Evolutionary conservation across 2,888 invertebrate species (phyloP).

Genomic region (Acanthoscelides obtectus): DNA sequence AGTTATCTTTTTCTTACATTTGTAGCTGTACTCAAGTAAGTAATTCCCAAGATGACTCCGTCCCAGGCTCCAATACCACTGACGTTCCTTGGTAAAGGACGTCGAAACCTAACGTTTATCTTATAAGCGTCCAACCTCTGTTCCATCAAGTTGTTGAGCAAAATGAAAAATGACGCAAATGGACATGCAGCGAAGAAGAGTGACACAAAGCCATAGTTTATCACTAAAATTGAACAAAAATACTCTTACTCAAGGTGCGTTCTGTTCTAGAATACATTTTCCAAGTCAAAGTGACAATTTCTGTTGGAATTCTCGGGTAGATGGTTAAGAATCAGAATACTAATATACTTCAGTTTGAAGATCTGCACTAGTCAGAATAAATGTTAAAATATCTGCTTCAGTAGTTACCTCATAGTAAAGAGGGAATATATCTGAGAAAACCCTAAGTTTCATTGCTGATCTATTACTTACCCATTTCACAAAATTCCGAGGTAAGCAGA

Average conservation of each 20-base stretch:
- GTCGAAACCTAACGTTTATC: slow-evolving; percentile 26
- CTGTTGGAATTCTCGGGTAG: too few species aligned
- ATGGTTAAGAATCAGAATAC: too few species aligned
- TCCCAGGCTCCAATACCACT: slow-evolving; percentile 35
- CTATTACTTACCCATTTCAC: slow-evolving; percentile 37
- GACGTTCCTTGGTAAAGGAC: slow-evolving; percentile 30
- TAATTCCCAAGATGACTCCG: slow-evolving; percentile 31
- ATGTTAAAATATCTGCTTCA: too few species aligned
- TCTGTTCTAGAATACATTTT: too few species aligned
- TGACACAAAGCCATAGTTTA: slow-evolving; percentile 62
- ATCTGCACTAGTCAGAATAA: too few species aligned
- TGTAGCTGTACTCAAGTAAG: slow-evolving; percentile 31
- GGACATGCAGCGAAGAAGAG: slow-evolving; percentile 63
- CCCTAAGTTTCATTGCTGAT: too few species aligned
- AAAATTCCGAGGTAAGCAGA: slow-evolving; percentile 34
- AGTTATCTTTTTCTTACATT: slow-evolving; percentile 29
- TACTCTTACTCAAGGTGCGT: too few species aligned
- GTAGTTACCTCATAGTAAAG: too few species aligned
- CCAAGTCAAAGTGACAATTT: too few species aligned
- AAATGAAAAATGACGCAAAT: slow-evolving; percentile 59
- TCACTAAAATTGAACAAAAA: slow-evolving; percentile 37
- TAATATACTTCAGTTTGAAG: too few species aligned
- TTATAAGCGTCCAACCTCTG: slow-evolving; percentile 42
- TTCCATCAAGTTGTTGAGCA: slow-evolving; percentile 60
- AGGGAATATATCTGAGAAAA: too few species aligned